Evolutionary conservation across 2,113 vertebrate genomes (phyloP), one percentile per base, ranked within the genome.

Genomic region (Daphoenositta chrysoptera): DNA sequence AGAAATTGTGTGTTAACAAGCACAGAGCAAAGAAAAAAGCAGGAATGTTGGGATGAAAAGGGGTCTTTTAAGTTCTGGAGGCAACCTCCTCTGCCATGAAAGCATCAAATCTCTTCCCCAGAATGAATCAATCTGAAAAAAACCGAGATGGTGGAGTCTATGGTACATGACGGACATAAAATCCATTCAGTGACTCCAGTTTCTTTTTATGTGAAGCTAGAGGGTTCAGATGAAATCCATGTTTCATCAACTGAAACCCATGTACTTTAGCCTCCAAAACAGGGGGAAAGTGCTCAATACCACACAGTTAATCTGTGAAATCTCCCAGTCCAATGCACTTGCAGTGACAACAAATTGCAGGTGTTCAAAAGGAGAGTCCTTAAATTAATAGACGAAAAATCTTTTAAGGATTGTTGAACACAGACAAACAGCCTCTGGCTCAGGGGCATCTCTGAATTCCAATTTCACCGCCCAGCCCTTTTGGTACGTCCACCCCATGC

Each of bases 401-500:
- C 1, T 56, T 27, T 28, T 44, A 42, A 68, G 35, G 21, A 5
- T 9, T 65, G 2, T 5, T 53, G 53, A 56, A 37, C 11, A 28
- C 5, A n/a, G 16, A 60, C 5, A 4, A 76, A 40, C 5, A 31
- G 17, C 11, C 6, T 33, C 7, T 76, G 14, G 7, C 14, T 35
- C 35, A 47, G 10, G 11, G 27, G 10, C 1, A 4, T n/a, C 28
- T 17, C 17, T 80, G 57, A 53, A 37, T 63, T 68, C 23, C 40
- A 48, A 0, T 53, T 76, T 69, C 61, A 83, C 31, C 53, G 23
- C 61, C 7, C 63, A 61, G 19, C 7, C 77, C 8, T 40, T 90
- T 26, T 57, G 54, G 22, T 19, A n/a, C 0, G 0, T 33, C 24
- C 13, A 30, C 7, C 8, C 20, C 27, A 8, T 5, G 4, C 12